Evolutionary conservation across 2,888 invertebrate species (phyloP), one percentile per base, ranked within the genome.

Genomic region (Spialia ferax): DNA sequence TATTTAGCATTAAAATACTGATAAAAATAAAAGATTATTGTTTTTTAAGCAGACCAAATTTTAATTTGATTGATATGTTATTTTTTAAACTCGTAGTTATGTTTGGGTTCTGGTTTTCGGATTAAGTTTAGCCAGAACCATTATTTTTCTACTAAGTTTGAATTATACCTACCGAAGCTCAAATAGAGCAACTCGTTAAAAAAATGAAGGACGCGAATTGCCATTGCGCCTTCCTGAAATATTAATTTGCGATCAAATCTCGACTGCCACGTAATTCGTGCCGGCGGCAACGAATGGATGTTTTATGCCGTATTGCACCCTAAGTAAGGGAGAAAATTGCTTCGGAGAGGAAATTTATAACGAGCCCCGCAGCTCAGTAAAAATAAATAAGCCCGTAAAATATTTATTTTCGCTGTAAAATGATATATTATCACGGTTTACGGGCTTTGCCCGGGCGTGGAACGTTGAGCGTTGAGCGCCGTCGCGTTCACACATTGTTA

Each of bases 321-420:
- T 84, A 84, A 82, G 82, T 79, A 76, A 74, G 74, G 59, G 59
- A 71, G 73, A 70, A 76, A 80, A 84, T 83, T 82, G 81, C 79
- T 77, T 78, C 74, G 75, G 78, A 76, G 79, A 75, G 78, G 81
- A 42, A 81, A 83, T 80, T 82, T 84, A 82, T 82, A 74, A 69
- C 69, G 72, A 72, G 66, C 56, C 70, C 68, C 69, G 52, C 38
- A 8, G 35, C 65, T 59, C 65, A 26, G 59, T 59, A 59, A 65
- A 65, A 65, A 65, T 65, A 65, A 65, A 65, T 65, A 65, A 52
- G 38, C 22, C 50, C 32, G 63, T 61, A 63, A 56, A 63, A 63
- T 57, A 68, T 63, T 68, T 68, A 65, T 65, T 65, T 65, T 42
- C 23, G 59, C 59, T 57, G 59, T 65, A 59, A 65, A 65, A 52